A percentile compares a stretch with the other conserved stretches of the same genome.
Conservation (phyloP, 2,888 invertebrate genomes). For the Cosmorhoe ocellata region DNA sequence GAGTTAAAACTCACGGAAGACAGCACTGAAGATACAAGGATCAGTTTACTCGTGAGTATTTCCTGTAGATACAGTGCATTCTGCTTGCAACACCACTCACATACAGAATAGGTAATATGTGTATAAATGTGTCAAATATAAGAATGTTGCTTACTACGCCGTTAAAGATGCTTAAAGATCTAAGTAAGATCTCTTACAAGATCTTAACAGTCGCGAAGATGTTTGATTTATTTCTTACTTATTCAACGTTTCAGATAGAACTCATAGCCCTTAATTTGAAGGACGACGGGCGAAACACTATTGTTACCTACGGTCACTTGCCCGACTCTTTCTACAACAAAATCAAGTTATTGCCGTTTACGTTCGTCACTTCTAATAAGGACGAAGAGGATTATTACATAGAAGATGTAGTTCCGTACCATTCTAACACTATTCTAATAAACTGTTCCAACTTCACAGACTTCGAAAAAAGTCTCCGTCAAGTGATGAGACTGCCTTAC, state of each 20-base stretch:
- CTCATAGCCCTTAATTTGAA: conserved; percentile 52
- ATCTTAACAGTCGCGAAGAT: too few species aligned
- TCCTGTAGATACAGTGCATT: not conserved
- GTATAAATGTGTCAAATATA: too few species aligned
- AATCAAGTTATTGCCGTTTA: conserved; percentile 42
- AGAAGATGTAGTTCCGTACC: conserved; percentile 51
- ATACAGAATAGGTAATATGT: too few species aligned
- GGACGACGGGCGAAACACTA: conserved; percentile 58
- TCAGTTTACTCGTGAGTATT: conserved; percentile 16
- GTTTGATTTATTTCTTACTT: not conserved
- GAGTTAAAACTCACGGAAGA: not conserved
- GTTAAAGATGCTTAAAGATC: too few species aligned
- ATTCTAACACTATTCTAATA: conserved; percentile 55
- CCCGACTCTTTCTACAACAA: conserved; percentile 52
- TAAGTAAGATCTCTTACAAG: too few species aligned
- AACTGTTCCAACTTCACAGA: conserved; percentile 46
- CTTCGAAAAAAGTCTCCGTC: conserved; percentile 54
- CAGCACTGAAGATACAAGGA: conserved; percentile 9
- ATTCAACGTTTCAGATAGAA: conserved; percentile 49
- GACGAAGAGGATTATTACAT: conserved; percentile 47
- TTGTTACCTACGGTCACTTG: conserved; percentile 54
- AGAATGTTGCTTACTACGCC: too few species aligned
- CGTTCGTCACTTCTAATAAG: conserved; percentile 46
- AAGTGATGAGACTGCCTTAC: conserved; percentile 46
- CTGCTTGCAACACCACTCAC: too few species aligned